Conservation (phyloP, 1,140 invertebrate species). For the Whitmania pigra region DNA sequence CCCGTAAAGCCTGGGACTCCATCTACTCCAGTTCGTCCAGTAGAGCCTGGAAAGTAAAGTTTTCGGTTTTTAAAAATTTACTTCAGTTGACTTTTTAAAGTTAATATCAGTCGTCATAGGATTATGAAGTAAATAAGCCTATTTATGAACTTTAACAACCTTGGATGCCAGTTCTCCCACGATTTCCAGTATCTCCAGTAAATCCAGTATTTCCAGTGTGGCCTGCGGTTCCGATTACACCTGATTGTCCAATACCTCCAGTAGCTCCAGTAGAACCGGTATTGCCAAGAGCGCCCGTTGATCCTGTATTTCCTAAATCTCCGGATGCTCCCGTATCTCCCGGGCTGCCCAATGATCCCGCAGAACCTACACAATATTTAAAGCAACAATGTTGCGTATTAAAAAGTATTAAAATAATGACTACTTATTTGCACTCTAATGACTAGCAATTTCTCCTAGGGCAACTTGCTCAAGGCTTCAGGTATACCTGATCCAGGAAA, state of each 20-base stretch:
- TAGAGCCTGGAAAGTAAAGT: not conserved
- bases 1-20: not conserved
- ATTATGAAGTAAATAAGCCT: not conserved
- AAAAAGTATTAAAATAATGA: not conserved
- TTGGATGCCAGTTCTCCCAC: not conserved
- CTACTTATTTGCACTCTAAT: too few species aligned
- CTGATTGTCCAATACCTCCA: not conserved
- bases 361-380: not conserved
- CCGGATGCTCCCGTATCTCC: not conserved
- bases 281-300: not conserved
- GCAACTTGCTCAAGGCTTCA: not conserved
- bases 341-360: not conserved
- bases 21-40: not conserved
- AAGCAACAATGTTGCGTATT: not conserved
- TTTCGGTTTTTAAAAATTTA: not conserved
- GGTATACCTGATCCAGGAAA: not conserved
- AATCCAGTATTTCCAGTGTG: conserved; percentile 8
- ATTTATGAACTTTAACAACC: conserved; percentile 2
- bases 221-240: not conserved
- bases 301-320: not conserved
- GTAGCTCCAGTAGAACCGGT: conserved; percentile 9
- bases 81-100: not conserved
- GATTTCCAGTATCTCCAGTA: not conserved
- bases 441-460: not conserved
- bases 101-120: not conserved